Conservation (phyloP, 2,888 invertebrate species). For the Coecobrya sp. region DNA sequence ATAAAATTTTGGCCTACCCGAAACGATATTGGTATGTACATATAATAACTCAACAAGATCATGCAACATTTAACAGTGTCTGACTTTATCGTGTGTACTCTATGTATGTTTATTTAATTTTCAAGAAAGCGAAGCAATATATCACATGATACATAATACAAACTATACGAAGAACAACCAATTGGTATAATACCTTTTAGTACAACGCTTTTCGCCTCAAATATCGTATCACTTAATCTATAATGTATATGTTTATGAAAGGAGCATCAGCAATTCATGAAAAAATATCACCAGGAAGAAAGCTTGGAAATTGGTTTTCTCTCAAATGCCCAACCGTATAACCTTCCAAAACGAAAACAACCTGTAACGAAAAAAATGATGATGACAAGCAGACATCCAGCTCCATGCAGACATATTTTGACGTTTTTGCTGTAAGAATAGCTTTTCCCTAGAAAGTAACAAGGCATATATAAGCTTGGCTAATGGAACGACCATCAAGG, state of each 20-base stretch:
- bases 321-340: conserved; percentile 28
- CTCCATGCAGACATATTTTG: conserved; percentile 30
- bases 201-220: neutral
- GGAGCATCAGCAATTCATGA: conserved; percentile 20
- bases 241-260: neutral
- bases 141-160: too few relatives aligned
- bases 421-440: conserved; percentile 11
- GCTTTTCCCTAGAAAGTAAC: conserved; percentile 59
- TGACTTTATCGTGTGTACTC: too few relatives aligned
- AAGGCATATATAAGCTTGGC: conserved; percentile 50
- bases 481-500: conserved; percentile 86
- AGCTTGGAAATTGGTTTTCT: conserved; percentile 60
- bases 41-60: neutral
- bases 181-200: too few relatives aligned
- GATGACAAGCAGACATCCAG: conserved; percentile 65
- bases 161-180: too few relatives aligned
- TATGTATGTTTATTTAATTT: too few relatives aligned
- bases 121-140: too few relatives aligned
- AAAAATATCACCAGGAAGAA: conserved; percentile 52
- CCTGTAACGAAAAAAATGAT: conserved; percentile 29
- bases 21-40: neutral
- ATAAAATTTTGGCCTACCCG: neutral
- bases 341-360: conserved; percentile 27
- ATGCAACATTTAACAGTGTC: neutral
- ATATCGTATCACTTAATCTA: neutral